These are phyloP conservation scores for Cichlasoma orientale DNA, from an alignment of 2,797 vertebrate genomes.

Conservation along the genomic window DNA sequence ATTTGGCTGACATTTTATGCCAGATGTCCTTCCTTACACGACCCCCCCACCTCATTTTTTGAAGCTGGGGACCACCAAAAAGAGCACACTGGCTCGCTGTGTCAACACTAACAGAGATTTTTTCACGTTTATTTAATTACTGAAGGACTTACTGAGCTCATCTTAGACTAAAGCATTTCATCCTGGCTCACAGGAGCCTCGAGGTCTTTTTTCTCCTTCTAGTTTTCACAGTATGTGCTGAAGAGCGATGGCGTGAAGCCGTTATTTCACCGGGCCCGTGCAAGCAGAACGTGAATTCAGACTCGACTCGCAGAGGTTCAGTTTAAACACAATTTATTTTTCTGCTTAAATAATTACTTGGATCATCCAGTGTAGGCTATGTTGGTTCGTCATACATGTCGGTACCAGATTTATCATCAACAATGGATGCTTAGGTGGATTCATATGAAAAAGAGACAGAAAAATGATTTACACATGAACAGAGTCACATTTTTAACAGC, in stretches of 20 bases:
- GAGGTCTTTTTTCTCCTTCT: background rate
- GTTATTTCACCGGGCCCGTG: rapidly evolving
- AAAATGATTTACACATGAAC: slow-evolving; percentile 44
- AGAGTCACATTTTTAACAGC: slow-evolving; percentile 35
- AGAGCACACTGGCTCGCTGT: no score
- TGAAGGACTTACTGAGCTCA: no score
- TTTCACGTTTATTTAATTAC: no score
- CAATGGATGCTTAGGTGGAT: slow-evolving; percentile 86
- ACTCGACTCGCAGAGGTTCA: slow-evolving; percentile 22
- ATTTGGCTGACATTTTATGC: no score
- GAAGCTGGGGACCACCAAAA: no score
- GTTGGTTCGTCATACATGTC: slow-evolving; percentile 91
- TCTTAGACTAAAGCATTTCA: no score
- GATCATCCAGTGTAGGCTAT: slow-evolving; percentile 97
- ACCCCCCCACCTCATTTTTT: no score
- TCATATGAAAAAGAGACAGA: slow-evolving; percentile 81
- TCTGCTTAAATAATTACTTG: slow-evolving; percentile 99
- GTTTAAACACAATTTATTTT: slow-evolving; percentile 99
- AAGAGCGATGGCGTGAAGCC: no score
- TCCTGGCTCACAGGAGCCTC: no score
- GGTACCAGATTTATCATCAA: slow-evolving; percentile 90
- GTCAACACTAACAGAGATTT: no score
- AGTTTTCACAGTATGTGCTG: background rate
- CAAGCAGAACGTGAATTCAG: slow-evolving; percentile 7
- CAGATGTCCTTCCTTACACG: no score